Evolutionary conservation across 2,113 vertebrate species (phyloP).

Genomic region (Nibea albiflora): DNA sequence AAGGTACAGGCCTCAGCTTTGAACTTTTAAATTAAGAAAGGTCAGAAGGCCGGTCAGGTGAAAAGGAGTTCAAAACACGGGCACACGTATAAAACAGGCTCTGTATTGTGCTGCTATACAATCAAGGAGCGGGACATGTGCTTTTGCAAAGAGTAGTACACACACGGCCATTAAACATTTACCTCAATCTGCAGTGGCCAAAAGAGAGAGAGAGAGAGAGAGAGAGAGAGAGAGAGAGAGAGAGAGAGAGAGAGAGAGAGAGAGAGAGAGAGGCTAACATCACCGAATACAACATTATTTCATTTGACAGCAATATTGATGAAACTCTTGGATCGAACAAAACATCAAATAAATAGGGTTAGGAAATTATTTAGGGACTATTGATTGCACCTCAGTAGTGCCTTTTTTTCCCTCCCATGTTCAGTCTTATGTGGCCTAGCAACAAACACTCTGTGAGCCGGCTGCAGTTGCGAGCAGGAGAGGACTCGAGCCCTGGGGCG

Average conservation of each 20-base stretch:
- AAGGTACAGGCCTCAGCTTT: neutral
- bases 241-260: too few species aligned
- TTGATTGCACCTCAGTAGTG: slow-evolving; percentile 48
- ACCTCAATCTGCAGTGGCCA: slow-evolving; percentile 44
- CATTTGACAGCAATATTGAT: slow-evolving; percentile 63
- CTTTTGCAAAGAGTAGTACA: slow-evolving; percentile 31
- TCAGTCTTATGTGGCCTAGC: slow-evolving; percentile 36
- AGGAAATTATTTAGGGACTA: slow-evolving; percentile 65
- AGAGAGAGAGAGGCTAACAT: neutral
- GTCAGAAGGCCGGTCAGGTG: neutral
- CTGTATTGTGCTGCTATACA: neutral
- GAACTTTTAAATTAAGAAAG: slow-evolving; percentile 16
- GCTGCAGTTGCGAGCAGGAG: slow-evolving; percentile 23
- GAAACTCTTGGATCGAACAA: slow-evolving; percentile 28
- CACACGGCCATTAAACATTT: slow-evolving; percentile 73
- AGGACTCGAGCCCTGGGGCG: slow-evolving; percentile 15
- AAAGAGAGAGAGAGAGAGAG: neutral
- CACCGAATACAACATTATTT: slow-evolving; percentile 54
- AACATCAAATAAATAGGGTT: slow-evolving; percentile 49
- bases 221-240: too few species aligned
- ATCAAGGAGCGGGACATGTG: slow-evolving; percentile 21
- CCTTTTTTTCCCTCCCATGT: slow-evolving; percentile 41
- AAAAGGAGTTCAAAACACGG: slow-evolving; percentile 4
- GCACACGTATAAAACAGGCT: neutral
- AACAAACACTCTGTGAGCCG: slow-evolving; percentile 13